Evolutionary conservation across 2,888 invertebrate genomes (phyloP).

Genomic region (Amphipyra tragopoginis): DNA sequence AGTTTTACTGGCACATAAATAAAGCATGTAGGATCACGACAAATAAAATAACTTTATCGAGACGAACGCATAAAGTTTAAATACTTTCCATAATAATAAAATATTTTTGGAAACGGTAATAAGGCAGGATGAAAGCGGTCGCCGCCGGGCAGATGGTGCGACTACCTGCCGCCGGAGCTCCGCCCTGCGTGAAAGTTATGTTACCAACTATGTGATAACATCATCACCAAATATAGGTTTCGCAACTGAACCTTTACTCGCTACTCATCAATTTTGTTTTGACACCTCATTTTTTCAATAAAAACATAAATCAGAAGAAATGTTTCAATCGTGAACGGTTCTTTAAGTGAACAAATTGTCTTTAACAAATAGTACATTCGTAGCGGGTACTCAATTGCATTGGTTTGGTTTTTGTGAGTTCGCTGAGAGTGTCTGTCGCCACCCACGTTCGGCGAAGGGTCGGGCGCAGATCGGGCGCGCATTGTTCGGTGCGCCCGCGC

Average conservation of each 20-base stretch:
- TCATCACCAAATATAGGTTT: slow-evolving; percentile 71
- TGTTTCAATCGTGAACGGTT: slow-evolving; percentile 43
- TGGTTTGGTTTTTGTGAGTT: slow-evolving; percentile 80
- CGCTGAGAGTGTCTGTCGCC: slow-evolving; percentile 69
- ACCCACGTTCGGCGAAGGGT: slow-evolving; percentile 85
- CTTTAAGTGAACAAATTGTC: slow-evolving; percentile 44
- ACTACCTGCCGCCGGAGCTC: slow-evolving; percentile 78
- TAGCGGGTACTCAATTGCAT: slow-evolving; percentile 65
- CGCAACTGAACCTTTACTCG: slow-evolving; percentile 67
- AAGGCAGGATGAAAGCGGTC: slow-evolving; percentile 86
- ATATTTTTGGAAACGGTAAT: slow-evolving; percentile 87
- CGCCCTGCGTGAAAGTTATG: slow-evolving; percentile 75
- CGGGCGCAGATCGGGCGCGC: slow-evolving; percentile 75
- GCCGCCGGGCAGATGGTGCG: slow-evolving; percentile 84
- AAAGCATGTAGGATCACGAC: slow-evolving; percentile 79
- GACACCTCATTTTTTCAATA: slow-evolving; percentile 46
- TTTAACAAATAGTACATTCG: slow-evolving; percentile 57
- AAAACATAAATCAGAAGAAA: slow-evolving; percentile 38
- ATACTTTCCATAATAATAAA: slow-evolving; percentile 86
- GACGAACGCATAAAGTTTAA: slow-evolving; percentile 81
- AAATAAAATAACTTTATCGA: slow-evolving; percentile 86
- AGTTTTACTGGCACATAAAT: slow-evolving; percentile 86
- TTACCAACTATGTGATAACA: slow-evolving; percentile 68
- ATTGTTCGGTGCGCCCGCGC: slow-evolving; percentile 81
- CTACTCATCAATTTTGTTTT: slow-evolving; percentile 61